Conservation (phyloP, 2,888 invertebrate species). For the Crematogaster levior region DNA sequence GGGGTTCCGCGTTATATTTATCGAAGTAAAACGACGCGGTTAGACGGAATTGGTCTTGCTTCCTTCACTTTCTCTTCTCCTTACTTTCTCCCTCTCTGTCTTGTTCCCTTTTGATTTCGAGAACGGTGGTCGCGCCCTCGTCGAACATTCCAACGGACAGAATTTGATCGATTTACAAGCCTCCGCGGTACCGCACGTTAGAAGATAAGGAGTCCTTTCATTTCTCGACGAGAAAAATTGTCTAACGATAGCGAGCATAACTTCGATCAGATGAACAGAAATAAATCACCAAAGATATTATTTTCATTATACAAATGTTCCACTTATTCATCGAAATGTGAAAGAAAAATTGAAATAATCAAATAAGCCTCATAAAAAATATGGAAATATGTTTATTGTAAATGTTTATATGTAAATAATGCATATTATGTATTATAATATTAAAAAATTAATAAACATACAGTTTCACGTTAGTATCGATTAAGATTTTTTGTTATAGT, state of each 20-base stretch:
- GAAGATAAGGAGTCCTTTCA: constrained; percentile 63
- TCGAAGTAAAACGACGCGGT: constrained; percentile 75
- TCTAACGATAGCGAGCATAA: background rate
- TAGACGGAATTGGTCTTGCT: constrained; percentile 67
- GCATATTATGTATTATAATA: too few relatives aligned
- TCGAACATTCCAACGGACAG: constrained; percentile 65
- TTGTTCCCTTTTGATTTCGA: background rate
- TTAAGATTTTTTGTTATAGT: background rate
- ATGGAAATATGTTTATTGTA: background rate
- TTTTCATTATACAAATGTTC: background rate
- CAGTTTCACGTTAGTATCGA: background rate
- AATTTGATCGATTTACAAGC: constrained; percentile 71
- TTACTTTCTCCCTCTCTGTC: background rate
- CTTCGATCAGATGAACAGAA: background rate
- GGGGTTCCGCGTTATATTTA: constrained; percentile 75
- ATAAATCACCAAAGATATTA: background rate
- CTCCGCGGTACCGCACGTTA: constrained; percentile 51
- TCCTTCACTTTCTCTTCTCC: constrained; percentile 33
- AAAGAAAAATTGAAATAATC: background rate
- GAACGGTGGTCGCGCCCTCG: constrained; percentile 46
- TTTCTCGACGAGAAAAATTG: constrained; percentile 54
- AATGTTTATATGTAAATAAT: too few relatives aligned
- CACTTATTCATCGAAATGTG: background rate
- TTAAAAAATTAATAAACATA: background rate
- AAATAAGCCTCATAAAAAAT: background rate